A percentile compares a stretch with the other conserved stretches of the same genome.
Evolutionary conservation across 2,888 invertebrate species (phyloP).

Genomic region (Andrena chrysosceles): DNA sequence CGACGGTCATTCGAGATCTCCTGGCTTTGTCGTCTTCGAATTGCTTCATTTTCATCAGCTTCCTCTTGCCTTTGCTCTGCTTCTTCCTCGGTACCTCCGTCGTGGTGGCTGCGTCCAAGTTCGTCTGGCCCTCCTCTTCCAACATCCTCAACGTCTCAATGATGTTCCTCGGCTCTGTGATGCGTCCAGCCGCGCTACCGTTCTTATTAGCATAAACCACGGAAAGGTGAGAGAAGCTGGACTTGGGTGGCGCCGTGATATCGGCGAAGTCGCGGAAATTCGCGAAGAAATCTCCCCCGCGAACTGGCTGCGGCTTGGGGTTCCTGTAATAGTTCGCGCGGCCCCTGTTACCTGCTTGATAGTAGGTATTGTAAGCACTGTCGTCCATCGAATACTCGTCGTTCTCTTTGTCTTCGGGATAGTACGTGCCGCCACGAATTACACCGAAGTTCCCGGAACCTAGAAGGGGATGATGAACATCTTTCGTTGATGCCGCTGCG

Average conservation of each 20-base stretch:
- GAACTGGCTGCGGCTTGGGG: constrained; percentile 91
- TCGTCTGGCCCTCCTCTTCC: constrained; percentile 86
- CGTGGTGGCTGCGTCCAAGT: constrained; percentile 68
- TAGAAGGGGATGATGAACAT: constrained; percentile 88
- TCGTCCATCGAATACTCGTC: constrained; percentile 88
- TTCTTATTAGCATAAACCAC: constrained; percentile 94
- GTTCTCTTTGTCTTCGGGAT: constrained; percentile 88
- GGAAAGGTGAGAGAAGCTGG: constrained; percentile 93
- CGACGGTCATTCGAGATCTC: constrained; percentile 81
- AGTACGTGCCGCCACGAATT: constrained; percentile 94
- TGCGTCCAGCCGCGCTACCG: constrained; percentile 86
- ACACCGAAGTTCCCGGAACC: constrained; percentile 90
- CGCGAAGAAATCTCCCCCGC: constrained; percentile 91
- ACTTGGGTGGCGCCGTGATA: constrained; percentile 93
- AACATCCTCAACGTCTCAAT: constrained; percentile 92
- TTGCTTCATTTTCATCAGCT: constrained; percentile 81
- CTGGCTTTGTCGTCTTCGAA: constrained; percentile 83
- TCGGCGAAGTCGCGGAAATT: constrained; percentile 96
- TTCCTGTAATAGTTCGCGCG: constrained; percentile 90
- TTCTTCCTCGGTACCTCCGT: constrained; percentile 81
- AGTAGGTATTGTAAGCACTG: constrained; percentile 87
- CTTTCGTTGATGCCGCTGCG: constrained; percentile 77
- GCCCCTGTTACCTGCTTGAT: constrained; percentile 89
- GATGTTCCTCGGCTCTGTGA: constrained; percentile 91
- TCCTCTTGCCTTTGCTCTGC: constrained; percentile 81